Base-by-base conservation (phyloP, 2,113 vertebrate species). In the Ascaphus truei region DNA sequence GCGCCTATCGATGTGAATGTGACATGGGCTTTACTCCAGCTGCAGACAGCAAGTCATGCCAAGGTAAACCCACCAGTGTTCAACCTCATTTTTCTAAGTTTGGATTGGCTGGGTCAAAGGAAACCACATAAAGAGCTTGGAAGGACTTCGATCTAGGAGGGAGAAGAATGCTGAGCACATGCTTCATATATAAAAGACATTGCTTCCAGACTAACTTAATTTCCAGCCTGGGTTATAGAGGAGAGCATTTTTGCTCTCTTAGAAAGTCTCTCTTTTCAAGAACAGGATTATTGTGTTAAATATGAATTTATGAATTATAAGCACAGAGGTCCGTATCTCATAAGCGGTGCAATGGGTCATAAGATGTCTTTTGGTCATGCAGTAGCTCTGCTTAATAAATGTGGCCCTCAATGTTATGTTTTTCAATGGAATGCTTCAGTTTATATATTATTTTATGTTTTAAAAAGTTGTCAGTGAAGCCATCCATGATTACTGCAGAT, bases 11-110 rank as follows among this genome's bases (percentile, higher is more conserved):
- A 59, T 94, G 93, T 0, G 91, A 93, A 55, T 94, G 92, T 74
- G 92, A 93, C 74, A 93, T 93, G 86, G 93, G 92, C 51, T 93
- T 94, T 74, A 84, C 86, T 64, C 84, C 89, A 6, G 71, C 90
- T 65, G 72, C 65, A 0, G 85, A 90, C 78, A 90, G 80, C 77
- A 87, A 47, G 37, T 88, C 88, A 4, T 94, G 92, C 86, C 91
- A 91, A 89, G 92, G 93, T 94, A 76, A 74, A 75, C 71, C 62
- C 10, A 34, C 68, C 15, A 10, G 9, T 37, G 56, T 36, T 75
- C 74, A 37, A 61, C 1, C 8, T 48, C 20, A 8, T 0, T 52
- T 75, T 74, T 72, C 69, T 23, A 30, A 52, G 33, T 62, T 80
- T 67, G 67, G 18, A 72, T 16, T 79, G 26, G 7, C 74, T 69